Conservation (phyloP, 2,113 vertebrate genomes). For the Edolisoma coerulescens region DNA sequence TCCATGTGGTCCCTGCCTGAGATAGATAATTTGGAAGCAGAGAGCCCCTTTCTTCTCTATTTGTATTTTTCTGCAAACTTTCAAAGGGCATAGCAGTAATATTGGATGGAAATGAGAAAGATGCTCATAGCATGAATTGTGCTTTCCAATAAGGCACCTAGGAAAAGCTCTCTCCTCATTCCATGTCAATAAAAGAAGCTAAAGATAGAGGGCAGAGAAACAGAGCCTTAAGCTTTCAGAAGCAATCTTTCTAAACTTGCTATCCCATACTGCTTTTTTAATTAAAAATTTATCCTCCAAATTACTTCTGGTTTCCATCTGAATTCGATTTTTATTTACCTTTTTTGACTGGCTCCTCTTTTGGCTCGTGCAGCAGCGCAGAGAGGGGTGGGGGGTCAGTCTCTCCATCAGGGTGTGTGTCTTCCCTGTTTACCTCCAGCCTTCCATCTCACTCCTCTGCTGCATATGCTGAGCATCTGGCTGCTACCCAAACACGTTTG, state of each 20-base stretch:
- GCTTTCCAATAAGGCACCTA: neutral
- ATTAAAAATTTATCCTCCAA: conserved; percentile 17
- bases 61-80: neutral
- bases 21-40: neutral
- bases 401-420: neutral
- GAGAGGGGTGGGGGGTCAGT: neutral
- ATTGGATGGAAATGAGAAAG: neutral
- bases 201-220: neutral
- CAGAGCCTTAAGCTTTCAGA: neutral
- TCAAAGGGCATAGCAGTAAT: neutral
- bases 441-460: conserved; percentile 16
- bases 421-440: conserved; percentile 19
- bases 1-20: neutral
- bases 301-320: neutral
- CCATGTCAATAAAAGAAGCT: neutral
- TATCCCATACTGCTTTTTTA: neutral
- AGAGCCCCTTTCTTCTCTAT: neutral
- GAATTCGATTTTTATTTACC: neutral
- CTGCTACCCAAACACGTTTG: conserved; percentile 17
- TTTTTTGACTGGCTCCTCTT: neutral
- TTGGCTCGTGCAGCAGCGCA: neutral
- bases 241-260: conserved; percentile 11
- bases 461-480: conserved; percentile 48
- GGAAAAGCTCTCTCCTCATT: neutral
- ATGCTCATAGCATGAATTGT: neutral